phyloP scores from a whole-genome alignment of 2,113 vertebrate species.

The Nothoprocta pentlandii region DNA sequence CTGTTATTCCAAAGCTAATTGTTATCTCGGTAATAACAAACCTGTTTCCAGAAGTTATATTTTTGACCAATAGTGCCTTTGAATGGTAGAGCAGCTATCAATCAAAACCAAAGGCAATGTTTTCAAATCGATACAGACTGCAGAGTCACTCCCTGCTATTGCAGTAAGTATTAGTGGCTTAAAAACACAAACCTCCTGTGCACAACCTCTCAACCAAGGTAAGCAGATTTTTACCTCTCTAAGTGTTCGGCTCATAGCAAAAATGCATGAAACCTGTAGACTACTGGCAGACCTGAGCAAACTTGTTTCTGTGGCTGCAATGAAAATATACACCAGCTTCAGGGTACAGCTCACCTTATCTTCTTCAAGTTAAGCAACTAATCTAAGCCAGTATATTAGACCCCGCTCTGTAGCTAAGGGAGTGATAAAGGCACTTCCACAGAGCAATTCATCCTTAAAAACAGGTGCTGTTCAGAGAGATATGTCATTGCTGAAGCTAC shows the following conservation, averaged over 20 bases:
- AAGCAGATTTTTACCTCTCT: neutral
- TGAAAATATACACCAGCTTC: rapidly evolving
- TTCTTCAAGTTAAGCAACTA: neutral
- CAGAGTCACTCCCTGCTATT: neutral
- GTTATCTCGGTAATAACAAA: neutral
- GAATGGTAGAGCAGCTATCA: neutral
- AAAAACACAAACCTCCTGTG: neutral
- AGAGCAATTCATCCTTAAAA: neutral
- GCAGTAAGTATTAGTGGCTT: neutral
- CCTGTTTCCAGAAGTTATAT: neutral
- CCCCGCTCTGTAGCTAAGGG: neutral
- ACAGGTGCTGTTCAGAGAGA: neutral
- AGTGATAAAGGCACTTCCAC: neutral
- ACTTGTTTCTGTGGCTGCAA: neutral
- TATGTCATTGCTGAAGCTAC: neutral
- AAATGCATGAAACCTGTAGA: neutral
- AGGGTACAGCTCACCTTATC: neutral
- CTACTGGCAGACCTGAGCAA: neutral
- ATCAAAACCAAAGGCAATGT: neutral
- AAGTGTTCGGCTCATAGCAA: neutral
- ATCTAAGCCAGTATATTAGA: neutral
- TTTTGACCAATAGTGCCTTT: neutral
- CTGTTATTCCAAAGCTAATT: neutral
- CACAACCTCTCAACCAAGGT: neutral
- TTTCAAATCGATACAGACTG: neutral